Base-by-base conservation (phyloP, 1,140 invertebrate species). In the Trachymyrmex septentrionalis region DNA sequence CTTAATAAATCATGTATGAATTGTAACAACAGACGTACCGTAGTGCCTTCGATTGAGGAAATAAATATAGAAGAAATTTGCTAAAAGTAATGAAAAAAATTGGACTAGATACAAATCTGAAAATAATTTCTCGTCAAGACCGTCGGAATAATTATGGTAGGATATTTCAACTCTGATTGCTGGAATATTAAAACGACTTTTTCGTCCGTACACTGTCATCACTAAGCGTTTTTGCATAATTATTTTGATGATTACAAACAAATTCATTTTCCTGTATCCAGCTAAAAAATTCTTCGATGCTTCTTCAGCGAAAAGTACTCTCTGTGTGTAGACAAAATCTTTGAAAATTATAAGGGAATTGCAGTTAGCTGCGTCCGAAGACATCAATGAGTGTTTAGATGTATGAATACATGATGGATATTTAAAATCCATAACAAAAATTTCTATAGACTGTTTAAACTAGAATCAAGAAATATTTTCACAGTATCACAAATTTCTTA, bases 281-380 rank as follows among this genome's bases (percentile, higher is more conserved):
- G 34, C 1, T 38, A 6, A 6, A 38, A 6, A 6, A 38, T 7
- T 38, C 34, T 38, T 38, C 1, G 34, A 38, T 38, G 34, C 34
- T 38, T 38, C 34, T 38, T 38, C 7, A 38, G 34, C 7, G n/a
- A n/a, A 38, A 38, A 38, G 7, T 38, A 38, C 1, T 38, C 34
- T 21, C 44, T 61, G n/a, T 59, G 34, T 44, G 12, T 48, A 48
- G 57, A 63, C 24, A 78, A 66, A 78, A 50, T 66, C 12, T 27
- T 6, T 44, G 19, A 6, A 6, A n/a, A 64, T 80, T 53, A 34
- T 16, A 48, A 4, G 27, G 50, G 48, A n/a, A 80, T 80, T 64
- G 38, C 7, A 9, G 34, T 38, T 44, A 48, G 2, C 9, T 66
- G 14, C 34, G 3, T 57, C 16, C 44, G 19, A 48, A 5, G 7